A percentile compares a stretch with the other conserved stretches of the same genome.
These are phyloP conservation scores for Leucoptera coffeella DNA, from an alignment of 2,888 invertebrate species.

Conservation along the genomic window DNA sequence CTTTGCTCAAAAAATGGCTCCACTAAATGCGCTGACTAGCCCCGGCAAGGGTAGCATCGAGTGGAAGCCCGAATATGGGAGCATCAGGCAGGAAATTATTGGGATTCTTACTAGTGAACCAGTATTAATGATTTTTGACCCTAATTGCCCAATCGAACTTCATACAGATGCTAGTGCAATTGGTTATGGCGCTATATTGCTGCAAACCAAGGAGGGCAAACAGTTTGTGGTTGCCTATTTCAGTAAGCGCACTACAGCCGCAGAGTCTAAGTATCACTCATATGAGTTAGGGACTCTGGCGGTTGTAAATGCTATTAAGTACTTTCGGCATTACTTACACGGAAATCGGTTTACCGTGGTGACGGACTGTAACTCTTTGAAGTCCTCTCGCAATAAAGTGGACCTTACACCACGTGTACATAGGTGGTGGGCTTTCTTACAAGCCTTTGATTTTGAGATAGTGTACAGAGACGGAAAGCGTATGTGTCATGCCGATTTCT, in stretches of 20 bases:
- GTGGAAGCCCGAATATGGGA: constrained; percentile 1
- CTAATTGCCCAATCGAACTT: constrained; percentile 1
- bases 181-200: constrained; percentile 2
- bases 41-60: background rate
- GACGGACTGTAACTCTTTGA: constrained; percentile 3
- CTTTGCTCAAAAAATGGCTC: background rate
- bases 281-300: constrained; percentile 7
- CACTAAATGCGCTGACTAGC: background rate
- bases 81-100: constrained; percentile 1
- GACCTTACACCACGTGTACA: constrained; percentile 3
- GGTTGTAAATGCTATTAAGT: constrained; percentile 4
- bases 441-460: constrained; percentile 5
- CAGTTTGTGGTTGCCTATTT: constrained; percentile 1
- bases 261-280: constrained; percentile 2
- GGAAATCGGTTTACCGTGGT: constrained; percentile 1
- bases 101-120: background rate
- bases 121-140: constrained; percentile 3
- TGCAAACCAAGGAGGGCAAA: background rate
- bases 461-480: constrained; percentile 2
- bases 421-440: constrained; percentile 6
- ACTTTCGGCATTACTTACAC: constrained; percentile 4
- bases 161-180: constrained; percentile 3
- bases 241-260: constrained; percentile 1
- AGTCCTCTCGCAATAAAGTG: constrained; percentile 1
- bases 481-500: constrained; percentile 3